Conservation (phyloP, 2,113 vertebrate genomes). For the Oxygymnocypris stewartii region DNA sequence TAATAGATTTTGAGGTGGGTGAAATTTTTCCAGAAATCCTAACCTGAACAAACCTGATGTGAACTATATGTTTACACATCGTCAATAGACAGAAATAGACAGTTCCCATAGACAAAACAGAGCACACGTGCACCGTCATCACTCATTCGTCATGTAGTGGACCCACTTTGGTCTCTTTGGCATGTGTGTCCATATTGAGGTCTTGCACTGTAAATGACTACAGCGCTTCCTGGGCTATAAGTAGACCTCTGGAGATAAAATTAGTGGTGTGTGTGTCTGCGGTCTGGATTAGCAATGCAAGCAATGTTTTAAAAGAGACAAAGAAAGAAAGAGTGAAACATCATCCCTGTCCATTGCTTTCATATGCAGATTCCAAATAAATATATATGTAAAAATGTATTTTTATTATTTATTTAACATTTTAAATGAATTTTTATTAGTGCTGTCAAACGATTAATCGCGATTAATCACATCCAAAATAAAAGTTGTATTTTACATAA, state of each 20-base stretch:
- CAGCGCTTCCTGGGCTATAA: background rate
- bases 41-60: background rate
- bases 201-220: slow-evolving; percentile 16
- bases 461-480: too few relatives aligned
- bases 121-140: slow-evolving; percentile 14
- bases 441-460: too few relatives aligned
- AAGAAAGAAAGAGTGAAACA: background rate
- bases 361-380: background rate
- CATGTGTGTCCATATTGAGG: background rate
- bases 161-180: slow-evolving; percentile 1
- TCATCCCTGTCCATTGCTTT: background rate
- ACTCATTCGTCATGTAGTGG: slow-evolving; percentile 12
- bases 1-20: background rate
- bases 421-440: too few relatives aligned
- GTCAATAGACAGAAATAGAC: background rate
- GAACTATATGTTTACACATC: background rate
- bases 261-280: background rate
- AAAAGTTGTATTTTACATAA: too few relatives aligned
- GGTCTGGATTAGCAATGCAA: slow-evolving; percentile 15
- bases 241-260: background rate
- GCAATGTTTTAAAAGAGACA: slow-evolving; percentile 26
- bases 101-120: slow-evolving; percentile 6
- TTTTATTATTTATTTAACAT: too few relatives aligned
- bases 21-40: background rate
- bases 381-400: background rate